A percentile compares a stretch with the other conserved stretches of the same genome.
These are phyloP conservation scores for Cyanoderma ruficeps DNA, from an alignment of 2,113 vertebrate genomes.

Conservation along the genomic window DNA sequence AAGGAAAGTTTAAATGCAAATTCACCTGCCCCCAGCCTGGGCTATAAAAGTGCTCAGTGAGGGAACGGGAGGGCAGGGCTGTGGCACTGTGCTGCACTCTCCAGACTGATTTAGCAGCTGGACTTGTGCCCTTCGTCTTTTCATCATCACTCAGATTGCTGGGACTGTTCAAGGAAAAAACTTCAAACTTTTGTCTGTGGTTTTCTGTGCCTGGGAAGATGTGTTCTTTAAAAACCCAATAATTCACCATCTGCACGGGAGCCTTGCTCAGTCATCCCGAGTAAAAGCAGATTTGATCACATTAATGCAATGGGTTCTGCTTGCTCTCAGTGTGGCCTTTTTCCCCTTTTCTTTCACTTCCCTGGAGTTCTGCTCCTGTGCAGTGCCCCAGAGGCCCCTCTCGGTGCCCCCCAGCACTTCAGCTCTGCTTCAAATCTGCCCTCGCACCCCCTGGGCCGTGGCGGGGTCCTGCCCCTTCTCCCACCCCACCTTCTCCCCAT, in stretches of 20 bases:
- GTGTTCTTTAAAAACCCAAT: accelerated
- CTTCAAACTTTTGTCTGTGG: not conserved
- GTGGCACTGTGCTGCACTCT: not conserved
- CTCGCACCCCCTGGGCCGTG: accelerated
- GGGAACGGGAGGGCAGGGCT: not conserved
- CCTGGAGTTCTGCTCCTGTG: not conserved
- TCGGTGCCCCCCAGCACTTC: not conserved
- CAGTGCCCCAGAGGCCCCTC: not conserved
- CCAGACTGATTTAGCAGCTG: not conserved
- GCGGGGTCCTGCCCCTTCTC: not conserved
- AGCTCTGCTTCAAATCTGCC: not conserved
- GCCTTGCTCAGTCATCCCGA: not conserved
- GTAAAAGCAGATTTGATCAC: not conserved
- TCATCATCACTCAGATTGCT: not conserved
- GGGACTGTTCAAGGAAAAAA: not conserved
- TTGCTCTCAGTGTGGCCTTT: not conserved
- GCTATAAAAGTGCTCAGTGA: not conserved
- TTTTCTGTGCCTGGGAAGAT: not conserved
- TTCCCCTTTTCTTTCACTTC: not conserved
- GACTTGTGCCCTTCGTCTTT: not conserved
- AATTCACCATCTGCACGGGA: not conserved
- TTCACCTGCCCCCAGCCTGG: not conserved
- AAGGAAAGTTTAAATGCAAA: conserved; percentile 5
- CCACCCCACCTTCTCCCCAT: not conserved
- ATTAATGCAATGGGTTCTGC: not conserved